Evolutionary conservation across 2,888 invertebrate genomes (phyloP).

Genomic region (Cordylochernes scorpioides): DNA sequence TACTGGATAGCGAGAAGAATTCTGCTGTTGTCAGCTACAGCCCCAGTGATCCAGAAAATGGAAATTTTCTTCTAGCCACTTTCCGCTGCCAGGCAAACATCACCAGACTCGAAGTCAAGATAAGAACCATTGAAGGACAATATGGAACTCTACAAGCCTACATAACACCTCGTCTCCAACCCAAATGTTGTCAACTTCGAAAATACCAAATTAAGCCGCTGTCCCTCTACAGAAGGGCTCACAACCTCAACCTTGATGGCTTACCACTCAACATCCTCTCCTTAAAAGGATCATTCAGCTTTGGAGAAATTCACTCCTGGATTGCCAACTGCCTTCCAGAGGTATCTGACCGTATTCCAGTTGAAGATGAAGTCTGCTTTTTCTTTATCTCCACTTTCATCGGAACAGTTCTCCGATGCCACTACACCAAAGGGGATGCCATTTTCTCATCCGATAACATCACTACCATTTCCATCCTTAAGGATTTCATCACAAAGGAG

Average conservation of each 20-base stretch:
- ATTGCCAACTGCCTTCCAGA: slow-evolving; percentile 58
- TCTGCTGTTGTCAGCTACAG: slow-evolving; percentile 52
- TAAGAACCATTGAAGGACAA: slow-evolving; percentile 51
- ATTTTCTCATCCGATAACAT: slow-evolving; percentile 65
- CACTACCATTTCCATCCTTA: slow-evolving; percentile 59
- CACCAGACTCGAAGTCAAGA: slow-evolving; percentile 55
- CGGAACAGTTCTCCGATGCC: slow-evolving; percentile 48
- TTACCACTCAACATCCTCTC: slow-evolving; percentile 35
- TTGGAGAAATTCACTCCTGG: slow-evolving; percentile 78
- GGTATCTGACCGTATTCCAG: slow-evolving; percentile 44
- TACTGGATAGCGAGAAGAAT: slow-evolving; percentile 51
- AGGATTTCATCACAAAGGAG: slow-evolving; percentile 50
- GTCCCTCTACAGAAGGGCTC: slow-evolving; percentile 43
- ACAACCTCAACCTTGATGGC: slow-evolving; percentile 32
- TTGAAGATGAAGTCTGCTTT: slow-evolving; percentile 32
- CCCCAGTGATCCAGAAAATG: slow-evolving; percentile 34
- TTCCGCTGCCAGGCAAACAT: slow-evolving; percentile 81
- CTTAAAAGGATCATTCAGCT: slow-evolving; percentile 45
- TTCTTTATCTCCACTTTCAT: slow-evolving; percentile 44
- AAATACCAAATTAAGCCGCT: slow-evolving; percentile 42
- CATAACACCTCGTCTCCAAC: slow-evolving; percentile 47
- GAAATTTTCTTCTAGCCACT: slow-evolving; percentile 48
- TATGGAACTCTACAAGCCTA: slow-evolving; percentile 44
- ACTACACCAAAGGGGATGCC: slow-evolving; percentile 59
- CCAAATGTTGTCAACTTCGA: slow-evolving; percentile 41